Evolutionary conservation across 2,113 vertebrate species (phyloP).

Genomic region (Maccullochella peelii): DNA sequence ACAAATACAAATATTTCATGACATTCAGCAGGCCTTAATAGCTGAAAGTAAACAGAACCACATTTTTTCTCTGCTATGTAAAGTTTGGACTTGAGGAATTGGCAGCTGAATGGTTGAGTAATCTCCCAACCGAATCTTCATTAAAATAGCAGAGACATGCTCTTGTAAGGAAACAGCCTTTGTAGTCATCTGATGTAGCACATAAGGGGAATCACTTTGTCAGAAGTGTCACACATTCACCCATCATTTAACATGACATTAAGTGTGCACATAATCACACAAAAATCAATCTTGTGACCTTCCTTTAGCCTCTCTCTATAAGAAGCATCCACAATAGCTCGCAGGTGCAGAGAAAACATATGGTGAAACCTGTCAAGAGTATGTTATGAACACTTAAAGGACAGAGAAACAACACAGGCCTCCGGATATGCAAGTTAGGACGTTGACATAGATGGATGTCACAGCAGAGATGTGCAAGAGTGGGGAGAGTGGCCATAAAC

Average conservation of each 20-base stretch:
- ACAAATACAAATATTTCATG: slow-evolving; percentile 24
- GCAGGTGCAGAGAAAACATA: slow-evolving; percentile 46
- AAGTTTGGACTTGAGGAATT: slow-evolving; percentile 21
- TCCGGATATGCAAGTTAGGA: slow-evolving; percentile 66
- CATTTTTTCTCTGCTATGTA: slow-evolving; percentile 1
- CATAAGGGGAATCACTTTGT: slow-evolving; percentile 35
- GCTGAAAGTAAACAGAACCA: slow-evolving; percentile 10
- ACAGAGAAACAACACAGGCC: slow-evolving; percentile 54
- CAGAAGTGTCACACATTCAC: slow-evolving; percentile 25
- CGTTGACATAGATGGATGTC: slow-evolving; percentile 78
- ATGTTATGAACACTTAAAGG: slow-evolving; percentile 58
- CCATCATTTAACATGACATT: slow-evolving; percentile 39
- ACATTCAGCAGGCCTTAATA: not conserved
- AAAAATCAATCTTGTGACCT: slow-evolving; percentile 11
- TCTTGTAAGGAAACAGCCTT: slow-evolving; percentile 25
- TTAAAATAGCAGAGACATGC: slow-evolving; percentile 21
- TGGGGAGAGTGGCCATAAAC: slow-evolving; percentile 75
- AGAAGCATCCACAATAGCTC: not conserved
- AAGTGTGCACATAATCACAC: not conserved
- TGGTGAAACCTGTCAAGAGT: slow-evolving; percentile 53
- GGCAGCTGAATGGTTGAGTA: slow-evolving; percentile 35
- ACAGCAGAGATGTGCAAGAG: slow-evolving; percentile 61
- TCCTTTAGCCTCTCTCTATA: not conserved
- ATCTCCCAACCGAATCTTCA: slow-evolving; percentile 32
- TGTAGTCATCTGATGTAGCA: slow-evolving; percentile 37